Conservation (phyloP, 1,140 invertebrate genomes). For the Drosophila mauritiana region DNA sequence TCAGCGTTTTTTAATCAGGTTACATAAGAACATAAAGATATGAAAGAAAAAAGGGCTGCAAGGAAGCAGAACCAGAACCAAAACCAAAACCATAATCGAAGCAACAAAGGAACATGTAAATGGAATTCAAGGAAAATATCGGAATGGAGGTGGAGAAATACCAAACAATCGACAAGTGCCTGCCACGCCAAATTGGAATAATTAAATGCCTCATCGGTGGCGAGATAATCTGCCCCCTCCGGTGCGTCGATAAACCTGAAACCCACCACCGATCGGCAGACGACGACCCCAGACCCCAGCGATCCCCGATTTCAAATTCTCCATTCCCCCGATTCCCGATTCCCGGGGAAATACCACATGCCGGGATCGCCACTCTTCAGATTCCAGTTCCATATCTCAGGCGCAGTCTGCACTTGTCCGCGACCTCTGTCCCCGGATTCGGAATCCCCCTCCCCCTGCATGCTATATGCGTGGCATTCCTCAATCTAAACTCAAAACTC, state of each 20-base stretch:
- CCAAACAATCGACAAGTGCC: conserved; percentile 72
- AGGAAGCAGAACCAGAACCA: conserved; percentile 12
- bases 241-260: conserved; percentile 41
- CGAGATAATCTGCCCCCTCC: conserved; percentile 48
- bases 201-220: conserved; percentile 64
- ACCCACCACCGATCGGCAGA: conserved; percentile 24
- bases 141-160: conserved; percentile 8
- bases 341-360: conserved; percentile 41
- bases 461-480: conserved; percentile 62
- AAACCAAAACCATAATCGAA: not conserved
- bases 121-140: conserved; percentile 40
- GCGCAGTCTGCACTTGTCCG: conserved; percentile 42
- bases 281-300: conserved; percentile 20
- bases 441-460: not conserved
- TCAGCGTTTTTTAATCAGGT: conserved; percentile 14
- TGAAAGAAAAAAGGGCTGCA: conserved; percentile 16
- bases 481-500: conserved; percentile 70
- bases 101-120: conserved; percentile 17
- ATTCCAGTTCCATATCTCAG: conserved; percentile 27
- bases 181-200: conserved; percentile 67
- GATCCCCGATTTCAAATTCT: conserved; percentile 8
- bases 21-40: conserved; percentile 47
- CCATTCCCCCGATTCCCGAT: not conserved
- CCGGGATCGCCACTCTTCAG: conserved; percentile 13
- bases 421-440: conserved; percentile 31